A percentile compares a stretch with the other conserved stretches of the same genome.
These are phyloP conservation scores for Limnothrissa miodon DNA, from an alignment of 2,113 vertebrate genomes.

Conservation along the genomic window DNA sequence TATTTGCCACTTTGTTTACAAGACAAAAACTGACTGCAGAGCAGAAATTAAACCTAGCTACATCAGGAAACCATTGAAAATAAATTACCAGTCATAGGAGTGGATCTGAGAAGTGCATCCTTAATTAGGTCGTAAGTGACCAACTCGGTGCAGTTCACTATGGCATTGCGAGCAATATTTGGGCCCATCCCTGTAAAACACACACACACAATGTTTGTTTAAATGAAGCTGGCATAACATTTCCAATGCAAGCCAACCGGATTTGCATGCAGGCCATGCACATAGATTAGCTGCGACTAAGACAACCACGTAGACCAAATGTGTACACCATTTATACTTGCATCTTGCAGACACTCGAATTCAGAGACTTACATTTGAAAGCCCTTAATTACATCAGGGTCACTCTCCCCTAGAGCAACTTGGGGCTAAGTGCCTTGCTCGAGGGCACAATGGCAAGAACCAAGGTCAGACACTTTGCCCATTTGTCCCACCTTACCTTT, in stretches of 20 bases:
- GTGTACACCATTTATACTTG: neutral
- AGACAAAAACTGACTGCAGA: neutral
- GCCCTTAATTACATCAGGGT: too few relatives aligned
- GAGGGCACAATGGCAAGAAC: too few relatives aligned
- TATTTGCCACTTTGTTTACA: neutral
- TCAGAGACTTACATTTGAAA: too few relatives aligned
- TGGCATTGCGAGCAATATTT: constrained; percentile 74
- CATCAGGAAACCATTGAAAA: neutral
- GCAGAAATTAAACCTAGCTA: neutral
- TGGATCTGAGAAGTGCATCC: constrained; percentile 65
- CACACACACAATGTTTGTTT: neutral
- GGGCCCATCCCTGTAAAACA: constrained; percentile 64
- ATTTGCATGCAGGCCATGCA: neutral
- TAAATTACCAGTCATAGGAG: constrained; percentile 67
- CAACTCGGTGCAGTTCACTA: constrained; percentile 77
- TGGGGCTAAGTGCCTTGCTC: too few relatives aligned
- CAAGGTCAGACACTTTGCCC: too few relatives aligned
- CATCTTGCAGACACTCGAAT: too few relatives aligned
- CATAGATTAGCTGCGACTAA: too few relatives aligned
- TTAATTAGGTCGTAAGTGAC: constrained; percentile 80
- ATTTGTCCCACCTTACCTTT: constrained; percentile 70
- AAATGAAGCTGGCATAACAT: neutral
- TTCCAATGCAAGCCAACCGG: neutral
- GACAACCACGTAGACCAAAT: too few relatives aligned
- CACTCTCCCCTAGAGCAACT: neutral